Evolutionary conservation across 2,113 vertebrate genomes (phyloP), one percentile per base, ranked within the genome.

Genomic region (Emydura subglobosa): DNA sequence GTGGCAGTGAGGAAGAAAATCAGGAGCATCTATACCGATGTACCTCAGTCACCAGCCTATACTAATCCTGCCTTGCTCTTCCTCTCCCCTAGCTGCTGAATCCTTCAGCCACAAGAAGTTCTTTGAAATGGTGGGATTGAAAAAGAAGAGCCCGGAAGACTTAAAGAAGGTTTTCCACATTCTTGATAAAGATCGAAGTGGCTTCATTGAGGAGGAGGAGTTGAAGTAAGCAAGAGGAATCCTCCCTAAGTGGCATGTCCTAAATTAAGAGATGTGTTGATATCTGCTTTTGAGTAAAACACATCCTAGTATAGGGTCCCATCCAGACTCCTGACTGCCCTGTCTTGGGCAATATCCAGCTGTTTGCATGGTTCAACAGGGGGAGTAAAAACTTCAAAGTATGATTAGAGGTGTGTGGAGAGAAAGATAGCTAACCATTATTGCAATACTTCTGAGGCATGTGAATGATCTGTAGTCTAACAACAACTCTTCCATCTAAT

Each of bases 121-220:
- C 97, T 99, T 99, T 90, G 99, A 99, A 94, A 96, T 99, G 98
- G 98, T 99, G 25, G 99, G 99, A 31, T 97, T 99, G 97, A 99
- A 98, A 98, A 99, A 98, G 85, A 99, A 99, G 97, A 98, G 97
- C 21, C 93, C 97, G 0, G 99, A 99, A 5, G 98, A 99, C 0
- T 98, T 99, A 95, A 99, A 98, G 97, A 99, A 99, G 98, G 98
- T 99, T 95, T 99, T 99, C 97, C 97, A 98, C 94, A 99, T 99
- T 86, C 98, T 99, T 97, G 99, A 99, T 55, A 99, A 99, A 95
- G 99, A 99, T 57, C 97, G 96, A 78, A 99, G 99, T 0, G 99
- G 99, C 92, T 99, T 98, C 98, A 99, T 99, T 1, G 99, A 99
- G 97, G 98, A 99, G 94, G 99, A 99, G 1, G 99, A 99, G 97